phyloP scores from a whole-genome alignment of 2,888 invertebrate genomes.

The Octonoba sinensis region DNA sequence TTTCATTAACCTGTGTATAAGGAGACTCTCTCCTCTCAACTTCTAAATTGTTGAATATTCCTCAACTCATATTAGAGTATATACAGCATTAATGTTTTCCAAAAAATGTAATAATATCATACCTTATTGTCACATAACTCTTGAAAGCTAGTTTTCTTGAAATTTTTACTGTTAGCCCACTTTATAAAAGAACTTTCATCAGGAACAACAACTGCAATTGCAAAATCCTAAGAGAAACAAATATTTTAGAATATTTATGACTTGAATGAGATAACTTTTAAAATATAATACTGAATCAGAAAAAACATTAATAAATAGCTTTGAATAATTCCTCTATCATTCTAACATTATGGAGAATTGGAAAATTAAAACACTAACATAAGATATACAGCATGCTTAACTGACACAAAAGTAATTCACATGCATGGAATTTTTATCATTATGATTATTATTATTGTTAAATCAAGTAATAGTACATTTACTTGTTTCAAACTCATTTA shows the following conservation, averaged over 20 bases:
- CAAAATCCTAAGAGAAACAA: slow-evolving; percentile 28
- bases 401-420: too few relatives aligned
- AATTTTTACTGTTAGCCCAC: slow-evolving; percentile 40
- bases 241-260: background rate
- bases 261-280: background rate
- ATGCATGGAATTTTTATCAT: too few relatives aligned
- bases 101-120: background rate
- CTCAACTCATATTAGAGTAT: too few relatives aligned
- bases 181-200: slow-evolving; percentile 26
- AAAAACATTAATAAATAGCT: background rate
- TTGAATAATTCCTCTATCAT: background rate
- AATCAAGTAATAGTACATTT: too few relatives aligned
- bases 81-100: background rate
- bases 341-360: too few relatives aligned
- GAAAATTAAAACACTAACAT: too few relatives aligned
- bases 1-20: too few relatives aligned
- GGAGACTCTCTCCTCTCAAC: too few relatives aligned
- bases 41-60: too few relatives aligned
- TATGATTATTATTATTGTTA: too few relatives aligned
- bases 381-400: too few relatives aligned
- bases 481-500: too few relatives aligned
- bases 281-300: background rate
- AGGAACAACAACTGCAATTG: slow-evolving; percentile 41
- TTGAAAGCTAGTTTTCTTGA: slow-evolving; percentile 21
- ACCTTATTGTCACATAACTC: slow-evolving; percentile 34